Conservation (phyloP, 1,140 invertebrate genomes). For the Trichonephila clavipes region DNA sequence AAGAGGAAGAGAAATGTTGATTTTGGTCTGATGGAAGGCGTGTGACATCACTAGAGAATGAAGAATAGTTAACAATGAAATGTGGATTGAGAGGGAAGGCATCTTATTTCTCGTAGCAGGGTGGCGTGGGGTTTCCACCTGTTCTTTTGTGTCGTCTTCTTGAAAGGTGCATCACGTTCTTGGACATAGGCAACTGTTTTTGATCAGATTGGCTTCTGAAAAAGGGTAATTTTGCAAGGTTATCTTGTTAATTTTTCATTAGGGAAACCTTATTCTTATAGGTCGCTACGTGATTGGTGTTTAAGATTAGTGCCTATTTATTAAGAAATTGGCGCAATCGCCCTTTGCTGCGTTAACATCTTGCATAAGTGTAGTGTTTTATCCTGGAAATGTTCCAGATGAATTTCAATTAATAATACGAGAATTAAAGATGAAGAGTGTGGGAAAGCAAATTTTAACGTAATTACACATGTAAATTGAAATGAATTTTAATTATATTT, state of each 20-base stretch:
- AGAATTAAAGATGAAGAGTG: too few species aligned
- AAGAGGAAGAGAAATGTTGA: not conserved
- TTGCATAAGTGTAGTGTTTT: not conserved
- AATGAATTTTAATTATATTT: too few species aligned
- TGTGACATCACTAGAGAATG: not conserved
- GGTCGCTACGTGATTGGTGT: not conserved
- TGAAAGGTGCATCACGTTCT: slow-evolving; percentile 58
- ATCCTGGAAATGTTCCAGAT: too few species aligned
- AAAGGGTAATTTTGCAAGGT: slow-evolving; percentile 34
- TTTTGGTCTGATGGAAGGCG: not conserved
- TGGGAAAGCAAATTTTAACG: too few species aligned
- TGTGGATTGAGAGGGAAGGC: not conserved
- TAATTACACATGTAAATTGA: too few species aligned
- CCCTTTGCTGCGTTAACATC: not conserved
- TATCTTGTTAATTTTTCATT: slow-evolving; percentile 27
- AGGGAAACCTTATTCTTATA: not conserved
- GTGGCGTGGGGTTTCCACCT: slow-evolving; percentile 24
- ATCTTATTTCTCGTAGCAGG: not conserved
- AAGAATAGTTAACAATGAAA: slow-evolving; percentile 11
- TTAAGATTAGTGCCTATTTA: not conserved
- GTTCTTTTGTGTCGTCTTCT: not conserved
- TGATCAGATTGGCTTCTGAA: slow-evolving; percentile 16
- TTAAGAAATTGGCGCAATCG: not conserved
- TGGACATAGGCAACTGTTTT: slow-evolving; percentile 5
- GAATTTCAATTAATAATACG: too few species aligned